A percentile compares a stretch with the other conserved stretches of the same genome.
Evolutionary conservation across 2,888 invertebrate species (phyloP).

Genomic region (Sesamia inferens): DNA sequence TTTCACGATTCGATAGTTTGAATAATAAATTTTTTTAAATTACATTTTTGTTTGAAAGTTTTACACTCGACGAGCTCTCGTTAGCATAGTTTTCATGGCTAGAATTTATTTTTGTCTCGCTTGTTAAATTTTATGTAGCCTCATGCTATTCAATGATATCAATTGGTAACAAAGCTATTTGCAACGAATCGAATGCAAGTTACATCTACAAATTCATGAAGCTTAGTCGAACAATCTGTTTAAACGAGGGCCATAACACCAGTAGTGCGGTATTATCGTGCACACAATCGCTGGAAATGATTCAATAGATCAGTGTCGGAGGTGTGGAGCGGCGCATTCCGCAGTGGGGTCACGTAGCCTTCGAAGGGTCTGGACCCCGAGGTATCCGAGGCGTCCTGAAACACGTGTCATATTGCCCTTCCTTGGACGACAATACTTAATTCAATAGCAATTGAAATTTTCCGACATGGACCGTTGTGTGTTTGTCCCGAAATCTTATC

Average conservation of each 20-base stretch:
- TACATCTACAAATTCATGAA: slow-evolving; percentile 43
- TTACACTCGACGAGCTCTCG: slow-evolving; percentile 50
- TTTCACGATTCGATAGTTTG: slow-evolving; percentile 65
- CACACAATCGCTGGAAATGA: slow-evolving; percentile 76
- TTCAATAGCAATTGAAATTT: slow-evolving; percentile 63
- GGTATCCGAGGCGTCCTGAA: slow-evolving; percentile 58
- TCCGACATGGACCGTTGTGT: slow-evolving; percentile 30
- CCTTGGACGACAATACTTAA: slow-evolving; percentile 67
- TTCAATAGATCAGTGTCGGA: slow-evolving; percentile 76
- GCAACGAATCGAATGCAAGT: slow-evolving; percentile 40
- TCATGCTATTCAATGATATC: slow-evolving; percentile 16
- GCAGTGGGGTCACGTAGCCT: slow-evolving; percentile 74
- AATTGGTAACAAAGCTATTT: slow-evolving; percentile 22
- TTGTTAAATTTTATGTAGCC: slow-evolving; percentile 9
- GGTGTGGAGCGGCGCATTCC: slow-evolving; percentile 61
- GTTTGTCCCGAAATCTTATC: slow-evolving; percentile 52
- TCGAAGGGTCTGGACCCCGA: slow-evolving; percentile 60
- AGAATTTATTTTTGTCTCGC: slow-evolving; percentile 15
- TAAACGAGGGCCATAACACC: slow-evolving; percentile 59
- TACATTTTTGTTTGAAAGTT: slow-evolving; percentile 46
- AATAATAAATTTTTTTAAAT: slow-evolving; percentile 53
- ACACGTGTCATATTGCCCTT: slow-evolving; percentile 69
- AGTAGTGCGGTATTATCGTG: slow-evolving; percentile 63
- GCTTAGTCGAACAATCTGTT: slow-evolving; percentile 60
- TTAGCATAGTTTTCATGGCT: slow-evolving; percentile 30